These are phyloP conservation scores for Himalopsyche tibetana DNA, from an alignment of 2,888 invertebrate genomes.

Conservation along the genomic window DNA sequence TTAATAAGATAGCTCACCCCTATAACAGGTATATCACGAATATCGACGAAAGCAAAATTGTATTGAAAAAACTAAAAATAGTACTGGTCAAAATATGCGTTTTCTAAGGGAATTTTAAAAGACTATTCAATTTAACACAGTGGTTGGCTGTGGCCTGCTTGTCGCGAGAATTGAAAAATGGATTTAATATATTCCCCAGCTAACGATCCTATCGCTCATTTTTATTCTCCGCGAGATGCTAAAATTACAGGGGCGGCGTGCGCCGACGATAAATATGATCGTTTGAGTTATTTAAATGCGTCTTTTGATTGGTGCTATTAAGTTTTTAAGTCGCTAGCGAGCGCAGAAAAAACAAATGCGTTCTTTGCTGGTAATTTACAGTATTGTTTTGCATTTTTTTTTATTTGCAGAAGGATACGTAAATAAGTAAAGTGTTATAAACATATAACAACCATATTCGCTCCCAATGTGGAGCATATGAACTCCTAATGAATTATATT, in stretches of 20 bases:
- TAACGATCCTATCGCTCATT: conserved; percentile 65
- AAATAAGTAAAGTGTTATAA: too few relatives aligned
- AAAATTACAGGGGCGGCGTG: conserved; percentile 48
- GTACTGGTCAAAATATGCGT: neutral
- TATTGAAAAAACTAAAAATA: neutral
- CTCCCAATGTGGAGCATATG: too few relatives aligned
- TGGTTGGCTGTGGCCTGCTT: conserved; percentile 51
- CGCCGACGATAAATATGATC: conserved; percentile 5
- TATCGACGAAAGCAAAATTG: too few relatives aligned
- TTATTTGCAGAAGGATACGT: neutral
- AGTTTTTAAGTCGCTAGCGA: conserved; percentile 15
- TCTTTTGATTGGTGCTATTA: conserved; percentile 26
- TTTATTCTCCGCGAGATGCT: conserved; percentile 60
- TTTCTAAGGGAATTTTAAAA: neutral
- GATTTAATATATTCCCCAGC: conserved; percentile 65
- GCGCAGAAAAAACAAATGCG: neutral
- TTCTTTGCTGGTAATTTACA: neutral
- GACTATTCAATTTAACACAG: conserved; percentile 47
- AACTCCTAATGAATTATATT: too few relatives aligned
- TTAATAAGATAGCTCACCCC: too few relatives aligned
- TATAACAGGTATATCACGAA: too few relatives aligned
- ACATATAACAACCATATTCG: too few relatives aligned
- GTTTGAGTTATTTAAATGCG: conserved; percentile 30
- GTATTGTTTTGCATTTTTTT: neutral
- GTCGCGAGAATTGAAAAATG: conserved; percentile 65